These are phyloP conservation scores for Leptinotarsa undecemlineata DNA, from an alignment of 1,140 invertebrate genomes.

Conservation along the genomic window DNA sequence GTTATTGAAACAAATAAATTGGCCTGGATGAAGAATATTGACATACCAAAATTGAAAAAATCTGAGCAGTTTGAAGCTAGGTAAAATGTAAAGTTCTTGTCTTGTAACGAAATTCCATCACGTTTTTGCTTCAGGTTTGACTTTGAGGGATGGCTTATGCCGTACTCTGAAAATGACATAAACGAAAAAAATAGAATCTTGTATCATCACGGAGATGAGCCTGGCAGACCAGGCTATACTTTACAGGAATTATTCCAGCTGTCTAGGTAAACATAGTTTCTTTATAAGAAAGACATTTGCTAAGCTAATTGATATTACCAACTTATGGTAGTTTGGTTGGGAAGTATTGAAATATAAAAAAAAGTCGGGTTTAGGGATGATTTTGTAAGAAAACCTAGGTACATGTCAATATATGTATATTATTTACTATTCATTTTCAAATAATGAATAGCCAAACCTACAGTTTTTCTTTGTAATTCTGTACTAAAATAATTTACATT, in stretches of 20 bases:
- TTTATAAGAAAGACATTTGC: no score
- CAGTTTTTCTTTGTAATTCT: no score
- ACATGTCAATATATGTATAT: no score
- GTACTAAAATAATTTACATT: no score
- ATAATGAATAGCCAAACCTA: no score
- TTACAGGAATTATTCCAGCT: conserved; percentile 84
- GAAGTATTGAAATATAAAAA: no score
- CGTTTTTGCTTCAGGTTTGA: conserved; percentile 59
- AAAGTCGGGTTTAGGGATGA: no score
- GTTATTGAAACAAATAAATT: conserved; percentile 80
- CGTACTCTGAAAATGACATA: conserved; percentile 66
- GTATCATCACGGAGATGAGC: conserved; percentile 91
- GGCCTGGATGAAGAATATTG: conserved; percentile 79
- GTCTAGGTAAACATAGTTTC: conserved; percentile 42
- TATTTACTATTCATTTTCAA: no score
- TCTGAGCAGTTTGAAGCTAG: conserved; percentile 71
- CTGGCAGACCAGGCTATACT: conserved; percentile 86
- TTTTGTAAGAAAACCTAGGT: no score
- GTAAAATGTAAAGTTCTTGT: conserved; percentile 24
- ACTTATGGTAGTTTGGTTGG: no score
- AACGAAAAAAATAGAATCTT: conserved; percentile 67
- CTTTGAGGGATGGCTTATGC: conserved; percentile 70
- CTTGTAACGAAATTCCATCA: neutral
- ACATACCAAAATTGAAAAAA: conserved; percentile 57
- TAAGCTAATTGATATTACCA: no score